phyloP scores from a whole-genome alignment of 2,113 vertebrate genomes.

The Etheostoma spectabile region DNA sequence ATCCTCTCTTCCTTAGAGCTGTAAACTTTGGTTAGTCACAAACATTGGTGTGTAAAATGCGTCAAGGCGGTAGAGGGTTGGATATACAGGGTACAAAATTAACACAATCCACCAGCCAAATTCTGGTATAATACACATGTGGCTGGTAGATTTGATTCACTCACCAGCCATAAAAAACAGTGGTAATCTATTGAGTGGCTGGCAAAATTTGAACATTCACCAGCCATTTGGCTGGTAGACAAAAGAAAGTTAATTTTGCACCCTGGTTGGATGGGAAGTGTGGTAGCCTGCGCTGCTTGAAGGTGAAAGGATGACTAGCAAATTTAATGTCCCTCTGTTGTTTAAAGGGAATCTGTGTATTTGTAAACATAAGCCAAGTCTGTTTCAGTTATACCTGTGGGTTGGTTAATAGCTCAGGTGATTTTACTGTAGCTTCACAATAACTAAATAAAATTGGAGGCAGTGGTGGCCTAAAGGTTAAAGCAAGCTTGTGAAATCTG shows the following conservation, averaged over 20 bases:
- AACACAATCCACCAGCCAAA: too few relatives aligned
- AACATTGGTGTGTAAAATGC: constrained; percentile 51
- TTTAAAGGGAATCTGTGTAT: constrained; percentile 7
- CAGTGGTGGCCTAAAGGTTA: too few relatives aligned
- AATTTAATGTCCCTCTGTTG: constrained; percentile 16
- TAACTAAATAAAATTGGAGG: background rate
- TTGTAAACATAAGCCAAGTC: constrained; percentile 9
- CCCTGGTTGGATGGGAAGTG: constrained; percentile 16
- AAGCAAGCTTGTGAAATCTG: too few relatives aligned
- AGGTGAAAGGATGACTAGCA: constrained; percentile 39
- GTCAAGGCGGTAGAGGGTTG: background rate
- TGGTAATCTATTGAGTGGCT: too few relatives aligned
- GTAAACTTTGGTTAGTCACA: constrained; percentile 44
- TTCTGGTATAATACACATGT: too few relatives aligned
- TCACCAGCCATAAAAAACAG: too few relatives aligned
- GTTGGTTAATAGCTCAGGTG: constrained; percentile 19
- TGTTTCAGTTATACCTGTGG: constrained; percentile 18
- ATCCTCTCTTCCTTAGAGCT: constrained; percentile 34
- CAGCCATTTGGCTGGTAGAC: too few relatives aligned
- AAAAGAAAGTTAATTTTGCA: too few relatives aligned
- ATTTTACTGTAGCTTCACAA: background rate
- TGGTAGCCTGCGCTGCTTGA: background rate
- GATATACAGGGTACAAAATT: too few relatives aligned
- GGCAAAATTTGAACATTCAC: too few relatives aligned
- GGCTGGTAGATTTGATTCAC: too few relatives aligned